A percentile compares a stretch with the other conserved stretches of the same genome.
Evolutionary conservation across 2,113 vertebrate genomes (phyloP).

Genomic region (Aspiorhynchus laticeps): DNA sequence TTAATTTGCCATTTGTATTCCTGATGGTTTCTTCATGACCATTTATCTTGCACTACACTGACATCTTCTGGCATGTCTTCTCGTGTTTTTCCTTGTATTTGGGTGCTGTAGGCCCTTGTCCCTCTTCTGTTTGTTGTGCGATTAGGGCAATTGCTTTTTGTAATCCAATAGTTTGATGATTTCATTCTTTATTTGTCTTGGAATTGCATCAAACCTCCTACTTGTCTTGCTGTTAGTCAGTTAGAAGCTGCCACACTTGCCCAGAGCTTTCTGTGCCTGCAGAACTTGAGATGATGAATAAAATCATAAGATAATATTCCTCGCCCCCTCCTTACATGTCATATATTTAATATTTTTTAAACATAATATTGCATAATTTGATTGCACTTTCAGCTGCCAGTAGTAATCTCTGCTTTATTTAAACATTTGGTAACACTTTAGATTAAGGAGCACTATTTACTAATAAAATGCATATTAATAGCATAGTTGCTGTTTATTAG

Average conservation of each 20-base stretch:
- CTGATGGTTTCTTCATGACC: background rate
- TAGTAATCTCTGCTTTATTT: background rate
- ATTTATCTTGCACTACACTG: constrained; percentile 75
- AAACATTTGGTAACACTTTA: background rate
- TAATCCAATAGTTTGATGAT: background rate
- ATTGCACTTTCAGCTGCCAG: background rate
- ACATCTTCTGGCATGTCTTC: constrained; percentile 77
- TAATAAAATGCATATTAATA: background rate
- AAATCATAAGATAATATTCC: background rate
- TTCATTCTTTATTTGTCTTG: background rate
- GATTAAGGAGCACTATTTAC: background rate
- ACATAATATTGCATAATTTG: background rate
- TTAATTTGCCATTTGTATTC: constrained; percentile 45
- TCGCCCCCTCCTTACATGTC: background rate
- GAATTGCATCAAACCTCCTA: constrained; percentile 6
- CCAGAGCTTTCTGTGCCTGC: background rate
- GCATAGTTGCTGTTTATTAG: background rate
- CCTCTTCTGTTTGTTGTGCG: background rate
- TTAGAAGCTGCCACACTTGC: background rate
- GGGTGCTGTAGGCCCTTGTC: background rate
- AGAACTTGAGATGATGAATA: background rate
- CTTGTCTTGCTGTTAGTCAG: constrained; percentile 4
- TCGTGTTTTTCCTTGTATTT: background rate
- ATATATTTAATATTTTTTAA: background rate
- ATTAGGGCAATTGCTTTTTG: background rate